These are phyloP conservation scores for Albula glossodonta DNA, from an alignment of 2,113 vertebrate genomes.

Conservation along the genomic window DNA sequence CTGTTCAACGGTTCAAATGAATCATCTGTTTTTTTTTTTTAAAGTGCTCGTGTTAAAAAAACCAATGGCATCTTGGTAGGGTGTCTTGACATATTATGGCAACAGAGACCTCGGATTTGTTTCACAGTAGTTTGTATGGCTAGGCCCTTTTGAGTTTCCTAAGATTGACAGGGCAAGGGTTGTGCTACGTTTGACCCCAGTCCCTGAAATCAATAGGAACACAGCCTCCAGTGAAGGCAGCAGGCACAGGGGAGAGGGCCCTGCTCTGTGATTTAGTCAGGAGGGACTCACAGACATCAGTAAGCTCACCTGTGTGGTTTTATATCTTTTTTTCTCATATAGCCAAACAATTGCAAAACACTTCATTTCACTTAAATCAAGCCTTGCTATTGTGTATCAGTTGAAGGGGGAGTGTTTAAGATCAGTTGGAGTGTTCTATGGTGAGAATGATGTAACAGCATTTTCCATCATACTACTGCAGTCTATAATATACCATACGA, in stretches of 20 bases:
- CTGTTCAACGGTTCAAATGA: constrained; percentile 39
- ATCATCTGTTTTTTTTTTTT: constrained; percentile 44
- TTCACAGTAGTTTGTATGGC: background rate
- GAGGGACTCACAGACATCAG: background rate
- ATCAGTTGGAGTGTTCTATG: constrained; percentile 24
- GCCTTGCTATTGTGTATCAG: constrained; percentile 29
- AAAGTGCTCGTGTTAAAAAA: constrained; percentile 60
- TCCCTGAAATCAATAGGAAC: background rate
- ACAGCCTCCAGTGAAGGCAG: background rate
- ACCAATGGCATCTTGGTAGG: constrained; percentile 33
- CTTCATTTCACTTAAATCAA: constrained; percentile 44
- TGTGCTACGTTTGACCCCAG: background rate
- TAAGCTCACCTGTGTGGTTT: background rate
- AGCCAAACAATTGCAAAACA: constrained; percentile 40
- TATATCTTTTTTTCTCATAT: constrained; percentile 14
- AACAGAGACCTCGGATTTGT: background rate
- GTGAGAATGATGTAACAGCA: constrained; percentile 13
- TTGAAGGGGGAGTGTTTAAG: background rate
- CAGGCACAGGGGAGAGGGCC: background rate
- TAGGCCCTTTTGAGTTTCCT: background rate
- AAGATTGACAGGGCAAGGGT: background rate
- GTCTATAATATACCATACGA: background rate
- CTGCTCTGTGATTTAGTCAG: too few species aligned
- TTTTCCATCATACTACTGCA: constrained; percentile 23
- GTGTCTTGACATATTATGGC: background rate